Base-by-base conservation (phyloP, 53 echinoderm and acorn worm species). In the Henricia sp. region DNA sequence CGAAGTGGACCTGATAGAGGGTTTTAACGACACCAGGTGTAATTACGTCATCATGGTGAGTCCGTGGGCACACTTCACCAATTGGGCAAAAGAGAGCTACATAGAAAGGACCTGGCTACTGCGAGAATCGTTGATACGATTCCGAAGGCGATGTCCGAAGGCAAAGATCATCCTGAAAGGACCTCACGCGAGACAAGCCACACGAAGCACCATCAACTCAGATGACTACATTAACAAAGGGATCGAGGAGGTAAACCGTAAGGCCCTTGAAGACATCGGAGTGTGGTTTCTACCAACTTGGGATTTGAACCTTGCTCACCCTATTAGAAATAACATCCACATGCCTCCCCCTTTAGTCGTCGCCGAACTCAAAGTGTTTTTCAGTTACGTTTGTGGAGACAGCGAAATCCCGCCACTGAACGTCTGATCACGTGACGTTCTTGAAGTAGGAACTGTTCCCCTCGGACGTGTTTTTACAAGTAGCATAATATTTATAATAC, bases 31-130 rank as follows among this genome's bases (percentile, higher is more conserved):
- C 28, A 74, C 84, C 28, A 67, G 67, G 37, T 75, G 67, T 56
- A 76, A 84, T 28, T 65, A 65, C n/a, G 37, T 65, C 36, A 46
- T 80, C 48, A 36, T 80, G n/a, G 34, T 80, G 4, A 65, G 82
- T 12, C 89, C 89, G 12, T 89, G 89, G 89, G 73, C 89, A 0
- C 89, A 89, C 59, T 89, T 83, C 41, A 83, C 46, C 24, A 75
- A 83, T 14, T 89, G 89, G 89, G 84, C 89, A 9, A 40, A 64
- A 6, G 73, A 64, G 41, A 83, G 83, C 19, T 89, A 89, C 56
- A 50, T 46, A 21, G 89, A 89, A 36, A 50, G 89, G 21, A 36
- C 84, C 30, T 39, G 67, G 27, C 73, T 84, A 14, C 77, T 89
- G 1, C 74, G 82, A 30, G 67, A 67, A 28, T 84, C 73, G 1